phyloP scores from a whole-genome alignment of 2,888 invertebrate genomes.

The Linhomoeus sp. region DNA sequence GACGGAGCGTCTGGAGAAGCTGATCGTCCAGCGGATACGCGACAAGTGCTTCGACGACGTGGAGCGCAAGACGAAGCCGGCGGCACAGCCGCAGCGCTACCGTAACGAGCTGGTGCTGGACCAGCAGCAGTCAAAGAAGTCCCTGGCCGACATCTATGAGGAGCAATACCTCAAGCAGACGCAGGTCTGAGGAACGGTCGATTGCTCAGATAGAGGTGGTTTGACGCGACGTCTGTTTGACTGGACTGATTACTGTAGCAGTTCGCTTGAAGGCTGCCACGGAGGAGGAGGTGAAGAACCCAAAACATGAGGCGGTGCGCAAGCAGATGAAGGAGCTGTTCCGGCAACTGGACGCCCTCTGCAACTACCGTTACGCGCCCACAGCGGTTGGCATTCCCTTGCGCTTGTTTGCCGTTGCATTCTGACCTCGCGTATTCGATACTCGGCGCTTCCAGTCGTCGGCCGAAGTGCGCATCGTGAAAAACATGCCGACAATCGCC shows the following conservation, averaged over 20 bases:
- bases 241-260: too few species aligned
- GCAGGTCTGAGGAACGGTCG: constrained; percentile 29
- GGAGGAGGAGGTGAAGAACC: constrained; percentile 37
- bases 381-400: constrained; percentile 39
- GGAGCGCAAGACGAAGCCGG: constrained; percentile 57
- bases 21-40: constrained; percentile 66
- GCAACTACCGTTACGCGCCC: constrained; percentile 79
- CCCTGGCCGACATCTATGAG: constrained; percentile 79
- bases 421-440: neutral
- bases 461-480: constrained; percentile 67
- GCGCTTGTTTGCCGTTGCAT: neutral
- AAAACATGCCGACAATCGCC: constrained; percentile 63
- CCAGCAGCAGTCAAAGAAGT: constrained; percentile 78
- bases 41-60: constrained; percentile 78
- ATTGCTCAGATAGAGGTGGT: neutral
- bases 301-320: constrained; percentile 54
- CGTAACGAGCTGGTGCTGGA: constrained; percentile 67
- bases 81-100: constrained; percentile 56
- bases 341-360: constrained; percentile 63
- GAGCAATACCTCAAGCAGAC: constrained; percentile 32
- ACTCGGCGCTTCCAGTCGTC: constrained; percentile 36
- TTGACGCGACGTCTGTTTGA: too few species aligned
- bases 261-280: neutral
- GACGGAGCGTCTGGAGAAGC: constrained; percentile 60
- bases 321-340: constrained; percentile 53